A percentile compares a stretch with the other conserved stretches of the same genome.
Conservation (phyloP, 2,113 vertebrate species). For the Tachycineta bicolor region DNA sequence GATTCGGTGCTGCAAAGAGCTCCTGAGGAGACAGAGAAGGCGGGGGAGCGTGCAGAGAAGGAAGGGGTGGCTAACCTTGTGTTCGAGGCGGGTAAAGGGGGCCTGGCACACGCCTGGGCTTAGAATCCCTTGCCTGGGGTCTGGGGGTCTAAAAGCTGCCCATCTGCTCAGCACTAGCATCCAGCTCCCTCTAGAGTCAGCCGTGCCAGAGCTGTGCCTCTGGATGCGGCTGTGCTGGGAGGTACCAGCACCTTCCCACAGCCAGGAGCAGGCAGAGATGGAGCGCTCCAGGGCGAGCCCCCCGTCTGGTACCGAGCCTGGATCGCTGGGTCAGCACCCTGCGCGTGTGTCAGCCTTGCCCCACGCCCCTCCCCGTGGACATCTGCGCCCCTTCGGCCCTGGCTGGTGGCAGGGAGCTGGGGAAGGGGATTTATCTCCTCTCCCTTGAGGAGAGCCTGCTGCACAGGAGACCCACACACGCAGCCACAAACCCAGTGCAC, state of each 20-base stretch:
- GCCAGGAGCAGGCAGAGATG: not conserved
- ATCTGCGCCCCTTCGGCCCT: not conserved
- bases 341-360: not conserved
- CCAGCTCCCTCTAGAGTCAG: conserved; percentile 44
- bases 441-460: not conserved
- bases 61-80: not conserved
- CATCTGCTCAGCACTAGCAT: not conserved
- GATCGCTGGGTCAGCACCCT: not conserved
- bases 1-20: not conserved
- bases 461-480: not conserved
- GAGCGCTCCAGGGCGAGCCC: not conserved
- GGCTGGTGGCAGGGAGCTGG: rapidly evolving
- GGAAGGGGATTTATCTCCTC: not conserved
- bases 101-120: not conserved
- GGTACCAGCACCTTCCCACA: not conserved
- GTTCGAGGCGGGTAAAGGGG: not conserved
- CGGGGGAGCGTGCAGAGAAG: not conserved
- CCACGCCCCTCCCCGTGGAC: not conserved
- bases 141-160: not conserved
- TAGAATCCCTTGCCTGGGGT: not conserved
- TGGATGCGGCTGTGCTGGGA: not conserved
- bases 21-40: not conserved
- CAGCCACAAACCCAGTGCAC: not conserved
- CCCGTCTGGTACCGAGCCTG: not conserved
- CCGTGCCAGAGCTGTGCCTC: not conserved